Conservation (phyloP, 2,797 vertebrate genomes). For the Labeo calbasu region DNA sequence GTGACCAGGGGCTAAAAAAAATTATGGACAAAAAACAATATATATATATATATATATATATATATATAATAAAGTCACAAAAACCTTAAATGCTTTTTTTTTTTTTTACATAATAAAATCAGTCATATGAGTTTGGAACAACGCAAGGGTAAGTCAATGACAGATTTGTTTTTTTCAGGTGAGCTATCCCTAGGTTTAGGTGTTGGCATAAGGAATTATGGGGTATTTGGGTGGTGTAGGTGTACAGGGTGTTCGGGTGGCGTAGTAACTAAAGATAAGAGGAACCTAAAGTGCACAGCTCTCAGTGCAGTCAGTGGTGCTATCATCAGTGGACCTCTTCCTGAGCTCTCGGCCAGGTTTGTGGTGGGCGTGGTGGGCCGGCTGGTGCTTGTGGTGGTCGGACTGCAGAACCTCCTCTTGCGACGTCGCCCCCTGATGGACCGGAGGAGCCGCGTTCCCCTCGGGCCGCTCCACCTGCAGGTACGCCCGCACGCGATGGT, state of each 20-base stretch:
- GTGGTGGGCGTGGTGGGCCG: slow-evolving; percentile 57
- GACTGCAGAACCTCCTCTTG: slow-evolving; percentile 67
- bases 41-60: too few species aligned
- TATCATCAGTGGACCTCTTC: slow-evolving; percentile 84
- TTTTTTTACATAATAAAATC: slow-evolving; percentile 56
- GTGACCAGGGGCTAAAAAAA: not conserved
- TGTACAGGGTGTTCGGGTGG: not conserved
- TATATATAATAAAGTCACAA: too few species aligned
- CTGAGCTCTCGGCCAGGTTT: slow-evolving; percentile 86
- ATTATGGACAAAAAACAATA: not conserved
- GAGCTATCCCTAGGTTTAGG: slow-evolving; percentile 43
- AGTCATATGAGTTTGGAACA: slow-evolving; percentile 37
- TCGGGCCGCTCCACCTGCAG: slow-evolving; percentile 79
- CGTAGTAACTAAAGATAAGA: not conserved
- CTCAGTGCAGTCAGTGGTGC: slow-evolving; percentile 76
- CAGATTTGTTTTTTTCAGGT: slow-evolving; percentile 40
- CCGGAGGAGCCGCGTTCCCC: not conserved
- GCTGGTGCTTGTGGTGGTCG: slow-evolving; percentile 56
- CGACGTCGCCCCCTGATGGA: slow-evolving; percentile 55
- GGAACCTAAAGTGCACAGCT: slow-evolving; percentile 84
- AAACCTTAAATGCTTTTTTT: too few species aligned
- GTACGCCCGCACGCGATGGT: slow-evolving; percentile 90
- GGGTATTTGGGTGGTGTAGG: slow-evolving; percentile 54
- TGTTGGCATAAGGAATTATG: slow-evolving; percentile 56
- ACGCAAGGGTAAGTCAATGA: not conserved